Percentiles rank a stretch among this genome's conserved stretches.
These are phyloP conservation scores for Sinocyclocheilus anophthalmus DNA, from an alignment of 2,113 vertebrate genomes.

Conservation along the genomic window DNA sequence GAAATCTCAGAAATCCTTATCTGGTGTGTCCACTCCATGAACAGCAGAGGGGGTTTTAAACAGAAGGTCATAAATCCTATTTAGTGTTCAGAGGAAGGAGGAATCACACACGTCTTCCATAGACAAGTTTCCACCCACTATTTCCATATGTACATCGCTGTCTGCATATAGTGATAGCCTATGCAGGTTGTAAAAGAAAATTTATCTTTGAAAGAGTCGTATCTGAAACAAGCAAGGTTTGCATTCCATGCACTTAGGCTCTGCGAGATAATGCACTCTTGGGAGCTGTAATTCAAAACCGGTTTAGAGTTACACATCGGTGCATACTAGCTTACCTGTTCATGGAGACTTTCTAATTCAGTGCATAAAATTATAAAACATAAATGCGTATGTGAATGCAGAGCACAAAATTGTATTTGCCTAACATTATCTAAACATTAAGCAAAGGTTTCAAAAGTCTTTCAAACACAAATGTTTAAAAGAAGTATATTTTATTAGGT, in stretches of 20 bases:
- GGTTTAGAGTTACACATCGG: neutral
- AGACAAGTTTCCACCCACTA: slow-evolving; percentile 10
- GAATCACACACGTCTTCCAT: neutral
- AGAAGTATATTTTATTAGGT: neutral
- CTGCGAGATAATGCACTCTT: neutral
- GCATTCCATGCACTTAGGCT: slow-evolving; percentile 24
- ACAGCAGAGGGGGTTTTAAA: neutral
- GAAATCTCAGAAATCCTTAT: neutral
- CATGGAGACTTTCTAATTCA: neutral
- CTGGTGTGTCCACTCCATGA: neutral
- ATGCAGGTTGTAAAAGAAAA: neutral
- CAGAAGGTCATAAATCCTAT: neutral
- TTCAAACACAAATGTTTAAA: neutral
- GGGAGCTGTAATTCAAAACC: slow-evolving; percentile 20
- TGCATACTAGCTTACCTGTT: neutral
- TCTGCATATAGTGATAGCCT: neutral
- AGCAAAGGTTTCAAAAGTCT: slow-evolving; percentile 31
- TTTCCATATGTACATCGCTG: neutral
- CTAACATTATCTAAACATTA: slow-evolving; percentile 29
- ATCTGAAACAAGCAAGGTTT: neutral
- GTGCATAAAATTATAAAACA: neutral
- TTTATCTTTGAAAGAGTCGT: neutral
- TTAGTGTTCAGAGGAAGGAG: slow-evolving; percentile 1
- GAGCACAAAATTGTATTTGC: neutral
- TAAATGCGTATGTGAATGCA: neutral